phyloP scores from a whole-genome alignment of 2,113 vertebrate species.

The Nannospalax galili region DNA sequence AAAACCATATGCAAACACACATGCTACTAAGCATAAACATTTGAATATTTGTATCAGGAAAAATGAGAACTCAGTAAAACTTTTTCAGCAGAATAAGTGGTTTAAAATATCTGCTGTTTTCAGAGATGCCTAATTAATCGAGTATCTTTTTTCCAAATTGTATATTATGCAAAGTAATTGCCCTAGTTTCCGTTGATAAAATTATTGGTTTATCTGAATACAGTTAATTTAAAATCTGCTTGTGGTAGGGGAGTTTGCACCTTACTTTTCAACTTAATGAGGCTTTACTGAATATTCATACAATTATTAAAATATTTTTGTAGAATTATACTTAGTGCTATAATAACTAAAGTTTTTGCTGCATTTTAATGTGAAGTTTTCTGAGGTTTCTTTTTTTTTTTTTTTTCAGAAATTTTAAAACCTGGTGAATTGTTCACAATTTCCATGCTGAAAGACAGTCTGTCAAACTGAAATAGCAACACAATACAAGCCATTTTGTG shows the following conservation, averaged over 20 bases:
- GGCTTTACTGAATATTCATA: slow-evolving; percentile 69
- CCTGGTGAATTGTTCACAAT: slow-evolving; percentile 80
- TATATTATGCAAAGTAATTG: slow-evolving; percentile 70
- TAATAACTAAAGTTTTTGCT: slow-evolving; percentile 64
- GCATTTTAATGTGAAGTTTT: slow-evolving; percentile 69
- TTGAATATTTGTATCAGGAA: slow-evolving; percentile 47
- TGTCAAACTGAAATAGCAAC: slow-evolving; percentile 80
- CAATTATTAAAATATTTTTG: slow-evolving; percentile 70
- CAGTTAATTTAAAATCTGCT: slow-evolving; percentile 68
- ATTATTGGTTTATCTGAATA: slow-evolving; percentile 71
- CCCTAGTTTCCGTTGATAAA: slow-evolving; percentile 69
- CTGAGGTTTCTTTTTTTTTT: background rate
- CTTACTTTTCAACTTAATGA: slow-evolving; percentile 69
- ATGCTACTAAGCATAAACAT: slow-evolving; percentile 37
- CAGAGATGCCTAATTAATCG: slow-evolving; percentile 66
- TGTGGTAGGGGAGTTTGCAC: slow-evolving; percentile 20
- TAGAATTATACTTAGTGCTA: slow-evolving; percentile 65
- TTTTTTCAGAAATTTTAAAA: slow-evolving; percentile 73
- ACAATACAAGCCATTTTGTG: slow-evolving; percentile 68
- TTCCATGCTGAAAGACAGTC: slow-evolving; percentile 73
- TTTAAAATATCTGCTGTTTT: slow-evolving; percentile 66
- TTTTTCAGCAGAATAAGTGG: slow-evolving; percentile 32
- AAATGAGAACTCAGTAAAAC: slow-evolving; percentile 45
- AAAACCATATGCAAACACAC: background rate
- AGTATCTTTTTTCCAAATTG: slow-evolving; percentile 45